These are phyloP conservation scores for Aphelinus certus DNA, from an alignment of 1,140 invertebrate species.

Conservation along the genomic window DNA sequence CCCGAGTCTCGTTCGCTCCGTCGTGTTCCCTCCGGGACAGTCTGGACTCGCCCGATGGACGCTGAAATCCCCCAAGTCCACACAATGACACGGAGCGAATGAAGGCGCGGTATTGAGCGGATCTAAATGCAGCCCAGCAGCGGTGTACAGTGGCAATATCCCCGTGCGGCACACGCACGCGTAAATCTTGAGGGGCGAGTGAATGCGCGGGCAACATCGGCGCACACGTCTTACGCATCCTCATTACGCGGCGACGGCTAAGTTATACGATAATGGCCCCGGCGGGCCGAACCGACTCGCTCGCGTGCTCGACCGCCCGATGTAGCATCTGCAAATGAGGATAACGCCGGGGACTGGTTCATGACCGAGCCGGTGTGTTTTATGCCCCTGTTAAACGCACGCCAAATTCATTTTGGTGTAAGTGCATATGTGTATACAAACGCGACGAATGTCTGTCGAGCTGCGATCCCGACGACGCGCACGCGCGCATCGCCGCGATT, in stretches of 20 bases:
- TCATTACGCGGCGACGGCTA: constrained; percentile 17
- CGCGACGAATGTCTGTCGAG: too few relatives aligned
- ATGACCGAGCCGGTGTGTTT: constrained; percentile 7
- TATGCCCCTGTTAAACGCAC: constrained; percentile 26
- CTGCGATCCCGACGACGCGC: too few relatives aligned
- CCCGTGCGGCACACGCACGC: not conserved
- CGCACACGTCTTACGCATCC: constrained; percentile 17
- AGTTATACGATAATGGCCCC: constrained; percentile 30
- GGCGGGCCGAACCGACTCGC: not conserved
- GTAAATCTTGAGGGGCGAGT: not conserved
- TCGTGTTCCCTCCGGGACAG: too few relatives aligned
- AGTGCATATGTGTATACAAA: too few relatives aligned
- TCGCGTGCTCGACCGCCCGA: not conserved
- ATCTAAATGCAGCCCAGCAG: not conserved
- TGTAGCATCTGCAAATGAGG: constrained; percentile 15
- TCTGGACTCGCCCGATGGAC: too few relatives aligned
- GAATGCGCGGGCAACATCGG: not conserved
- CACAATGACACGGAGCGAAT: not conserved
- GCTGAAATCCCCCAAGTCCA: too few relatives aligned
- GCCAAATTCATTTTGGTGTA: constrained; percentile 14
- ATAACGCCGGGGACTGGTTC: not conserved
- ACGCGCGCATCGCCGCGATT: too few relatives aligned
- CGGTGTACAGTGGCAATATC: not conserved
- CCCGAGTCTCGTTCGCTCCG: too few relatives aligned
- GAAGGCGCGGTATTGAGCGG: not conserved